Evolutionary conservation across 2,113 vertebrate genomes (phyloP), one percentile per base, ranked within the genome.

Genomic region (Edolisoma coerulescens): DNA sequence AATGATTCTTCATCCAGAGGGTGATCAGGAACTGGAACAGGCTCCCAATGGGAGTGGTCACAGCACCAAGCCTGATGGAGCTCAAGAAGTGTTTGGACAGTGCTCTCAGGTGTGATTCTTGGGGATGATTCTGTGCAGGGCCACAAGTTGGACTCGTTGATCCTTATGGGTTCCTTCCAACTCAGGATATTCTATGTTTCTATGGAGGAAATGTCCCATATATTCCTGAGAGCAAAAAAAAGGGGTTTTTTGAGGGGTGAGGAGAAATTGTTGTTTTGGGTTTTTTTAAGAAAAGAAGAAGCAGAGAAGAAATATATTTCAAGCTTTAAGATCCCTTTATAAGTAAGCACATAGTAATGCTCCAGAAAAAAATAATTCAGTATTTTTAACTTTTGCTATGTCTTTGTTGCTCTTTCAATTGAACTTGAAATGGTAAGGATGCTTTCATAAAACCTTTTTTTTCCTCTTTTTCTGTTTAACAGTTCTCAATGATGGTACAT

Each of bases 231-330:
- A 13, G 5, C 7, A 33, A 52, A 47, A 54, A 54, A 73, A 28
- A 24, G 1, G 7, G 4, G 0, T 6, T 39, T 35, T 45, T 14
- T 14, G 3, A 6, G 9, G 6, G 1, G 1, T 28, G 13, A 11
- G 7, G 10, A 39, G 28, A 10, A 37, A 41, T 26, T 32, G 5
- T 54, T 54, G 11, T 7, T 47, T 42, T 28, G 4, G 2, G 3
- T 6, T 35, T 37, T 26, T 33, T 63, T 41, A 84, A 56, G 8
- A 67, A 57, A 63, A 69, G 16, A 52, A 49, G 4, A 1, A 54
- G 1, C 7, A 53, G 26, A 56, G 15, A 18, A 41, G 5, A 82
- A 44, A 50, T 23, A 16, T 24, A 42, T 92, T 74, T 57, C 45
- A 90, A 39, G 5, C 12, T 45, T 61, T 47, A 45, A 69, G 39